A percentile compares a stretch with the other conserved stretches of the same genome.
phyloP scores from a whole-genome alignment of 2,888 invertebrate genomes.

The Quadroppia sp. region DNA sequence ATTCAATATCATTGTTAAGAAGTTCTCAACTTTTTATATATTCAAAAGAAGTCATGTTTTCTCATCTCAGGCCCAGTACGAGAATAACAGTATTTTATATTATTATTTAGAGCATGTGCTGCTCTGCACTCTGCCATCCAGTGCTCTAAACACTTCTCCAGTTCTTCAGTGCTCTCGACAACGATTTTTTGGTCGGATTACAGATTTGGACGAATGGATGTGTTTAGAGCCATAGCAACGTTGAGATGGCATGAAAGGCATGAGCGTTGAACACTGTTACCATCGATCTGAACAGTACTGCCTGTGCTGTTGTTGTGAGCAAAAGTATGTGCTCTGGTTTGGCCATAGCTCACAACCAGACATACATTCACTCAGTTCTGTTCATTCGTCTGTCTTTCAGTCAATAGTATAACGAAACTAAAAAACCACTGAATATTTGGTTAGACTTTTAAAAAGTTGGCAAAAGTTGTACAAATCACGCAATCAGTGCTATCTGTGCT shows the following conservation, averaged over 20 bases:
- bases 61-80: too few relatives aligned
- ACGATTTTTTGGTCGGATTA: slow-evolving; percentile 24
- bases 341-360: slow-evolving; percentile 4
- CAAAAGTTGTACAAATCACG: slow-evolving; percentile 29
- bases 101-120: slow-evolving; percentile 4
- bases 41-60: too few relatives aligned
- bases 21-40: background rate
- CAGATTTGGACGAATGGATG: background rate
- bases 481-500: slow-evolving; percentile 1
- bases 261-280: slow-evolving; percentile 22
- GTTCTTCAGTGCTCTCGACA: slow-evolving; percentile 12
- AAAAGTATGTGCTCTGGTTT: background rate
- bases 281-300: slow-evolving; percentile 28
- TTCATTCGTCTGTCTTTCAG: background rate
- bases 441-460: slow-evolving; percentile 5
- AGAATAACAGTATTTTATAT: background rate
- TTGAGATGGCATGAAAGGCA: slow-evolving; percentile 26
- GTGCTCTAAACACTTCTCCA: slow-evolving; percentile 1
- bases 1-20: too few relatives aligned
- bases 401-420: background rate
- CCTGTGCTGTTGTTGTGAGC: background rate
- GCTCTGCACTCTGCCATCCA: background rate
- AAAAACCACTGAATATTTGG: slow-evolving; percentile 3
- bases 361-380: background rate
- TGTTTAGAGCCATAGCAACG: slow-evolving; percentile 31